Evolutionary conservation across 2,113 vertebrate genomes (phyloP), one percentile per base, ranked within the genome.

Genomic region (Regulus satrapa): DNA sequence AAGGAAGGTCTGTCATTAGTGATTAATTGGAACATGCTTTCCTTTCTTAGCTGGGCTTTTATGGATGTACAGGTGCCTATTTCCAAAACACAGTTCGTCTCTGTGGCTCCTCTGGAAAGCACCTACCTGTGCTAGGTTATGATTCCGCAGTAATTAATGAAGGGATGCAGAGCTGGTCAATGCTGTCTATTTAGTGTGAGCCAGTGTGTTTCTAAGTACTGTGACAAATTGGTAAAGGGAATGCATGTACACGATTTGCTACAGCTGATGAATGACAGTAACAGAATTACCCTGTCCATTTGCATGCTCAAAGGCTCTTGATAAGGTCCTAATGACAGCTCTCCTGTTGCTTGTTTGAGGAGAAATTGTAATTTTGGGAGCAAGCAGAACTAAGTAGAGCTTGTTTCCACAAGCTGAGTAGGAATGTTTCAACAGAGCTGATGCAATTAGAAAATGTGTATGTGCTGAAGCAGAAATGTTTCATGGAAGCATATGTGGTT

Each of bases 231-330:
- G 71, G 19, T 76, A 55, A 74, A 86, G 52, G 56, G 40, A 83
- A 28, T 68, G 69, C 2, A 1, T 31, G 41, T 18, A 10, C 67
- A 12, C 0, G 0, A 69, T 56, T 66, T 69, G 62, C 56, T 41
- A 17, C 89, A 81, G 72, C 63, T 89, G 86, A 73, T 83, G 83
- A 55, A 46, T 41, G 20, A 24, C 2, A 5, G 26, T 49, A 67
- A 63, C 48, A 51, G 79, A 92, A 77, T 55, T 59, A 73, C 23
- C 21, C 4, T 32, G 64, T 38, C 56, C n/a, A 38, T 61, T 75
- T 81, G 19, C 20, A 8, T 26, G 49, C 41, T 64, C 58, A 82
- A 41, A 84, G 34, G 31, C 14, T 64, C 80, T 52, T 51, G 63
- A 36, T 46, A 62, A 71, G 14, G 43, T 58, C 29, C 41, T 63